Percentiles rank a stretch among this genome's conserved stretches.
Evolutionary conservation across 2,113 vertebrate genomes (phyloP).

Genomic region (Ciconia maguari): DNA sequence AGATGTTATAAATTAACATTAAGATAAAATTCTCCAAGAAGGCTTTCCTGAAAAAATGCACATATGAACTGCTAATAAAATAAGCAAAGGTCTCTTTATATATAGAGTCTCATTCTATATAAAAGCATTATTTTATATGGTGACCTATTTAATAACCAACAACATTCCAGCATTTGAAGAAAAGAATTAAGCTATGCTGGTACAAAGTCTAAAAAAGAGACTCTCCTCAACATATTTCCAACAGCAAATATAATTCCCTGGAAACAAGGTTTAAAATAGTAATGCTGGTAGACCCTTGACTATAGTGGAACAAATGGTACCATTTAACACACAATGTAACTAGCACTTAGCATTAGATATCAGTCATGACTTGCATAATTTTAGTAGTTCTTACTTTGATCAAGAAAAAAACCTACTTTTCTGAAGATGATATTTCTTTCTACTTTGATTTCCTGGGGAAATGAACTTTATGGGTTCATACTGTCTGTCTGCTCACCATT

Average conservation of each 20-base stretch:
- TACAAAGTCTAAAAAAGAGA: not conserved
- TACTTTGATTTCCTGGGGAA: not conserved
- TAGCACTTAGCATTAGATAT: not conserved
- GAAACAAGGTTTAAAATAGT: conserved; percentile 34
- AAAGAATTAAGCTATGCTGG: not conserved
- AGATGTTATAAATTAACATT: not conserved
- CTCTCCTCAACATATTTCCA: not conserved
- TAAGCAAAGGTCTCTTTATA: not conserved
- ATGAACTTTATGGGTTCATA: not conserved
- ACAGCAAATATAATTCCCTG: not conserved
- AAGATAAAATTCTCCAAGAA: not conserved
- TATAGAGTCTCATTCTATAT: not conserved
- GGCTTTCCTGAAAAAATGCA: not conserved
- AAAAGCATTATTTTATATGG: not conserved
- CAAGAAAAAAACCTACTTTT: not conserved
- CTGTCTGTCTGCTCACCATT: not conserved
- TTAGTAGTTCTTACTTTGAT: not conserved
- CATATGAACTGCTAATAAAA: not conserved
- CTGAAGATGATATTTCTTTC: not conserved
- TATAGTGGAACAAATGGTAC: not conserved
- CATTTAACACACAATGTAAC: not conserved
- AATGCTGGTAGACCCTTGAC: not conserved
- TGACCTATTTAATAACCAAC: not conserved
- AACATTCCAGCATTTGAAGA: not conserved
- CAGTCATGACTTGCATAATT: not conserved